phyloP scores from a whole-genome alignment of 2,113 vertebrate species.

The Poicephalus meyeri region DNA sequence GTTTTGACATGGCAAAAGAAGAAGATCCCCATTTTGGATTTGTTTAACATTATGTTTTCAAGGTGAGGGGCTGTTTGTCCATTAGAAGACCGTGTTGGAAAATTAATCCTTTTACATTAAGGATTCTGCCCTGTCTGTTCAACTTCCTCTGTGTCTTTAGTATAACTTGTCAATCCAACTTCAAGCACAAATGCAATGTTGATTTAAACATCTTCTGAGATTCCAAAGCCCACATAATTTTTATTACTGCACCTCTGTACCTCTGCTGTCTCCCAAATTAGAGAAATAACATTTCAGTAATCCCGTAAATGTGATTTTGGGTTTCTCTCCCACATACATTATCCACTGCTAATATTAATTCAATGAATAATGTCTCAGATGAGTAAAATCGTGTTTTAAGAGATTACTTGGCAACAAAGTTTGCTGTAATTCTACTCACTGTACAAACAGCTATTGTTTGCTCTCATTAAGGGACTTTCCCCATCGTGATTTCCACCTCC shows the following conservation, averaged over 20 bases:
- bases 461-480: conserved; percentile 47
- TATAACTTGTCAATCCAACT: neutral
- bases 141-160: neutral
- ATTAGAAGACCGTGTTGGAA: neutral
- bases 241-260: neutral
- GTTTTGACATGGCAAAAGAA: rapidly evolving
- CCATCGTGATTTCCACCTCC: neutral
- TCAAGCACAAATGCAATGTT: neutral
- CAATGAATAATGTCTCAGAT: neutral
- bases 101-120: neutral
- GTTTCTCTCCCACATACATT: neutral
- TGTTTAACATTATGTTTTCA: rapidly evolving
- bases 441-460: conserved; percentile 46
- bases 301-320: neutral
- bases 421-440: conserved; percentile 1
- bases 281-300: neutral
- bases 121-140: neutral
- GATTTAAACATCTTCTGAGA: neutral
- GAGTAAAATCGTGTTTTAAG: conserved; percentile 7
- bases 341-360: neutral
- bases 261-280: neutral
- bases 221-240: neutral
- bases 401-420: neutral
- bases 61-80: neutral
- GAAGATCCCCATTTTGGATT: neutral